A percentile compares a stretch with the other conserved stretches of the same genome.
phyloP scores from a whole-genome alignment of 2,888 invertebrate genomes.

The Hirtodrosophila alboralis region DNA sequence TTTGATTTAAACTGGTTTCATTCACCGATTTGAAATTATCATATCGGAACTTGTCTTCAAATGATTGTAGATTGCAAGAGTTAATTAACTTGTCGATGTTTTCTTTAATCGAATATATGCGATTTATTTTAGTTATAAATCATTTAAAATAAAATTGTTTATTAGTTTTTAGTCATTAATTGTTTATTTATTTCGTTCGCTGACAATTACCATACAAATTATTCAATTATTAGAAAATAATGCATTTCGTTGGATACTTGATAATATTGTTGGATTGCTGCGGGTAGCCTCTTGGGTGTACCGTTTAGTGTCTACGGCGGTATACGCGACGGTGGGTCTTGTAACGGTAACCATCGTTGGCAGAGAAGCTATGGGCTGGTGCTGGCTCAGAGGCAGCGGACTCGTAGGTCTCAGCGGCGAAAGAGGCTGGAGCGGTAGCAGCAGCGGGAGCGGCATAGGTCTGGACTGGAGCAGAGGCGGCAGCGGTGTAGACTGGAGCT shows the following conservation, averaged over 20 bases:
- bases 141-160: too few species aligned
- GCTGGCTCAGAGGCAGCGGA: slow-evolving; percentile 52
- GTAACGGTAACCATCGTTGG: slow-evolving; percentile 82
- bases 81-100: background rate
- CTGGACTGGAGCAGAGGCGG: slow-evolving; percentile 45
- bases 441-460: slow-evolving; percentile 27
- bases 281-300: slow-evolving; percentile 47
- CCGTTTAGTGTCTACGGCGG: slow-evolving; percentile 72
- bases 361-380: slow-evolving; percentile 77
- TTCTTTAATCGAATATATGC: background rate
- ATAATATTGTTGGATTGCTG: slow-evolving; percentile 19
- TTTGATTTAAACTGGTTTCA: slow-evolving; percentile 34
- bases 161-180: slow-evolving; percentile 33
- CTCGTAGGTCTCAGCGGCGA: slow-evolving; percentile 52
- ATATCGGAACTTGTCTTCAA: too few species aligned
- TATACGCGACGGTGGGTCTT: slow-evolving; percentile 79
- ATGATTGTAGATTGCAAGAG: too few species aligned
- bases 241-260: slow-evolving; percentile 17
- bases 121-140: too few species aligned
- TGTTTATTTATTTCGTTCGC: slow-evolving; percentile 57
- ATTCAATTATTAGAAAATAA: slow-evolving; percentile 32
- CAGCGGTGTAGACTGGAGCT: slow-evolving; percentile 48
- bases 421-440: slow-evolving; percentile 47
- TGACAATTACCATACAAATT: slow-evolving; percentile 42
- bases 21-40: background rate